Conservation (phyloP, 2,797 vertebrate species). For the Macropodus opercularis region DNA sequence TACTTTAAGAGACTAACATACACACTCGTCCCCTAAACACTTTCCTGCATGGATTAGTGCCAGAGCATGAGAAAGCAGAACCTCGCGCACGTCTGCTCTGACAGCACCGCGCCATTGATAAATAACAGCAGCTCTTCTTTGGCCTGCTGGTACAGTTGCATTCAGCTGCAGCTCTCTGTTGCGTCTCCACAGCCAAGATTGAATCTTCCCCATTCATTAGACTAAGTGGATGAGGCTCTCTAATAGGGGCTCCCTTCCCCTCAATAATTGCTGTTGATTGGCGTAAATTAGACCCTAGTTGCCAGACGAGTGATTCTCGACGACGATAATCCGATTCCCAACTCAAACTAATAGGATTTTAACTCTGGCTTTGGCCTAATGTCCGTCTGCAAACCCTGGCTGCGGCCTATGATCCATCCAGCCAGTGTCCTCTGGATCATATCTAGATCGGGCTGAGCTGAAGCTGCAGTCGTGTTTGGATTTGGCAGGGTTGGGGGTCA, state of each 20-base stretch:
- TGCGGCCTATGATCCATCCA: slow-evolving; percentile 77
- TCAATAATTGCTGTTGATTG: slow-evolving; percentile 91
- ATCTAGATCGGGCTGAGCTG: slow-evolving; percentile 63
- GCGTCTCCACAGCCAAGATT: slow-evolving; percentile 86
- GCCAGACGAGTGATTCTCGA: slow-evolving; percentile 90
- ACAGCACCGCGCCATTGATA: slow-evolving; percentile 75
- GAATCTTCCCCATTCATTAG: slow-evolving; percentile 91
- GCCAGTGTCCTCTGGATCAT: slow-evolving; percentile 79
- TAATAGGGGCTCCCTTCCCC: slow-evolving; percentile 91
- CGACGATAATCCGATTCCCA: slow-evolving; percentile 88
- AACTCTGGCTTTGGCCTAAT: slow-evolving; percentile 88
- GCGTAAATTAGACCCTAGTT: slow-evolving; percentile 90
- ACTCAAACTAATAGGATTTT: slow-evolving; percentile 92
- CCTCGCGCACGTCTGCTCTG: slow-evolving; percentile 58
- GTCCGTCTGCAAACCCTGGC: slow-evolving; percentile 87
- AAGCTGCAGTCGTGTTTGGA: slow-evolving; percentile 40
- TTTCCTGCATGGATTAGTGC: slow-evolving; percentile 51
- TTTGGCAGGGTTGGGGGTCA: slow-evolving; percentile 27
- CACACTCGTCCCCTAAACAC: slow-evolving; percentile 38
- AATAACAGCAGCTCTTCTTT: slow-evolving; percentile 80
- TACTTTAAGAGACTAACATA: slow-evolving; percentile 17
- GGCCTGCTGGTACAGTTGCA: slow-evolving; percentile 72
- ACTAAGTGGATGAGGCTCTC: slow-evolving; percentile 89
- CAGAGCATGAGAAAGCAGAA: slow-evolving; percentile 66
- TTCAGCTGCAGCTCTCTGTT: slow-evolving; percentile 83